Conservation (phyloP, 2,797 vertebrate species). For the Sternarchorhynchus goeldii region DNA sequence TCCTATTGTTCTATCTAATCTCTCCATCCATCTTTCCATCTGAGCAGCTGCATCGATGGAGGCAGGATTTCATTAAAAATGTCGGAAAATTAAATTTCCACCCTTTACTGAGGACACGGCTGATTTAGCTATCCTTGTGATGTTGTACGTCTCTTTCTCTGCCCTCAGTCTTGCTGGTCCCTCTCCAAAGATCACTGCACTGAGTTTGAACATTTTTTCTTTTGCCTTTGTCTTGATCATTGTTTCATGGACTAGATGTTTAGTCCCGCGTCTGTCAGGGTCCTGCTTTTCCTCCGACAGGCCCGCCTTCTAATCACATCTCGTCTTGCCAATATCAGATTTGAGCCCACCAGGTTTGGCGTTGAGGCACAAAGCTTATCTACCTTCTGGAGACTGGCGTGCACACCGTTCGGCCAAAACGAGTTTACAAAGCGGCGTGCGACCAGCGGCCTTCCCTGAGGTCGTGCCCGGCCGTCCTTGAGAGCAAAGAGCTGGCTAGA, state of each 20-base stretch:
- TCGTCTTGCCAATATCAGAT: slow-evolving; percentile 67
- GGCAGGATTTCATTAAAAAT: slow-evolving; percentile 62
- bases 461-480: slow-evolving; percentile 20
- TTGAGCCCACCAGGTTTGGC: slow-evolving; percentile 52
- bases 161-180: slow-evolving; percentile 25
- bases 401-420: slow-evolving; percentile 59
- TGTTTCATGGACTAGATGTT: too few relatives aligned
- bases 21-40: slow-evolving; percentile 63
- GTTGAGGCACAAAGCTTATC: slow-evolving; percentile 61
- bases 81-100: slow-evolving; percentile 61
- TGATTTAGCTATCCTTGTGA: slow-evolving; percentile 53
- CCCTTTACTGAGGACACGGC: slow-evolving; percentile 51
- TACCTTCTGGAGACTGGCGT: slow-evolving; percentile 61
- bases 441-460: slow-evolving; percentile 2
- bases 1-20: slow-evolving; percentile 64
- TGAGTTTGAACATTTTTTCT: slow-evolving; percentile 33
- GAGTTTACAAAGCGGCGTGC: slow-evolving; percentile 63
- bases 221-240: background rate
- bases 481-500: slow-evolving; percentile 18
- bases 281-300: slow-evolving; percentile 27
- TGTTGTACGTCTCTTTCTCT: slow-evolving; percentile 53
- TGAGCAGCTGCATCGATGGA: slow-evolving; percentile 58
- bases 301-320: slow-evolving; percentile 38
- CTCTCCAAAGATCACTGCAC: background rate
- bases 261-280: background rate